Evolutionary conservation across 2,113 vertebrate genomes (phyloP), one percentile per base, ranked within the genome.

Genomic region (Peromyscus leucopus): DNA sequence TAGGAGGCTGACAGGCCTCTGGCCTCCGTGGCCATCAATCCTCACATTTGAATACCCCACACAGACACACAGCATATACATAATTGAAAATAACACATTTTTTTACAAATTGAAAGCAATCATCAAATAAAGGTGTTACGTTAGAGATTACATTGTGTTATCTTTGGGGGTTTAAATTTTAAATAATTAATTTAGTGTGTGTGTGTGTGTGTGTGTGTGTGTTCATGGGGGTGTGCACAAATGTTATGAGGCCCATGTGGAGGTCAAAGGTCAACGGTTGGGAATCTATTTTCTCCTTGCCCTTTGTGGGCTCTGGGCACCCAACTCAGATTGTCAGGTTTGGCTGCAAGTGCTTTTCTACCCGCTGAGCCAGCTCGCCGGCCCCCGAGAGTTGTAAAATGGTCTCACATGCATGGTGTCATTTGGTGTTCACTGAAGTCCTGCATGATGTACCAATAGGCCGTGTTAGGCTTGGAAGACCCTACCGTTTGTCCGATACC

Each of bases 141-240:
- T 89, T 51, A 80, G 22, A 69, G 61, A 36, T 79, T 93, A 16
- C 39, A 65, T 31, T 91, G 48, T 48, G 0, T 82, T 76, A 59
- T 71, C 31, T 88, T 90, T 76, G 79, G 55, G 84, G 42, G 67
- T 92, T 97, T 87, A 22, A 88, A 36, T 9, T 55, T 69, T 88
- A 26, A 48, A 51, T n/a, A 48, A 48, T 48, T 48, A 42, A 17
- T n/a, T 55, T n/a, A 84, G 28, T 69, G 13, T 78, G 12, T 42
- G 42, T 42, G 42, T 22, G 7, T 28, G 39, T 46, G 31, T 51
- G 21, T 48, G 17, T 79, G 15, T 51, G 12, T 51, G 21, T 55
- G 17, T 51, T 36, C 24, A 8, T 71, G 33, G 33, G 4, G 12
- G 36, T 15, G 10, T n/a, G 46, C 36, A n/a, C 24, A 26, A 10